phyloP scores from a whole-genome alignment of 2,888 invertebrate species.

The Tetramorium bicarinatum region DNA sequence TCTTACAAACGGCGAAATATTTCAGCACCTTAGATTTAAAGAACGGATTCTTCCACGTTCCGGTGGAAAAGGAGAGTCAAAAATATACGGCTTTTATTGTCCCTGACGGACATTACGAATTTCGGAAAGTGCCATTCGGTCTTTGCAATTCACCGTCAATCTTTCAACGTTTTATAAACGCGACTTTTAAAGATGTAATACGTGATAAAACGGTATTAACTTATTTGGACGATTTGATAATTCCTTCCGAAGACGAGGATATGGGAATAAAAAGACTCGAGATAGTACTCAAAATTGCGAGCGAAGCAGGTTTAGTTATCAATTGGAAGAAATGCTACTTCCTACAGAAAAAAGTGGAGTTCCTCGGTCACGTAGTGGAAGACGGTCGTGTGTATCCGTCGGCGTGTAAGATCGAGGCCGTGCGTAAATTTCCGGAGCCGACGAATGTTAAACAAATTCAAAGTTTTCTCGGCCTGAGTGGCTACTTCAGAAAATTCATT shows the following conservation, averaged over 20 bases:
- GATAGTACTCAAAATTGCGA: too few species aligned
- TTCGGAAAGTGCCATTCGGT: neutral
- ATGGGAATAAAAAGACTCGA: too few species aligned
- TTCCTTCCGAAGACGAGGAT: neutral
- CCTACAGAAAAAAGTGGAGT: too few species aligned
- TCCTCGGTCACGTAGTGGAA: too few species aligned
- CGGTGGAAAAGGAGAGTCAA: neutral
- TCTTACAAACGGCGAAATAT: too few species aligned
- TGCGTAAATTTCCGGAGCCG: neutral
- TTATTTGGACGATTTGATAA: constrained; percentile 12
- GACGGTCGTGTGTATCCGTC: too few species aligned
- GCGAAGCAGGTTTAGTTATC: too few species aligned
- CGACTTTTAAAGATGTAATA: neutral
- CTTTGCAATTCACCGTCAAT: neutral
- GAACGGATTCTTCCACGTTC: too few species aligned
- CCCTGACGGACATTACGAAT: neutral
- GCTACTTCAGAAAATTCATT: constrained; percentile 2
- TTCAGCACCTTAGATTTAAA: too few species aligned
- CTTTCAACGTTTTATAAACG: neutral
- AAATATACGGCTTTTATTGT: constrained; percentile 7
- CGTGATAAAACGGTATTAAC: neutral
- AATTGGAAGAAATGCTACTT: too few species aligned
- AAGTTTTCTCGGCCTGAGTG: neutral
- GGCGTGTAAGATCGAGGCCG: neutral
- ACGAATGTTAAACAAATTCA: neutral